Conservation (phyloP, 1,140 invertebrate species). For the Megalopta genalis region DNA sequence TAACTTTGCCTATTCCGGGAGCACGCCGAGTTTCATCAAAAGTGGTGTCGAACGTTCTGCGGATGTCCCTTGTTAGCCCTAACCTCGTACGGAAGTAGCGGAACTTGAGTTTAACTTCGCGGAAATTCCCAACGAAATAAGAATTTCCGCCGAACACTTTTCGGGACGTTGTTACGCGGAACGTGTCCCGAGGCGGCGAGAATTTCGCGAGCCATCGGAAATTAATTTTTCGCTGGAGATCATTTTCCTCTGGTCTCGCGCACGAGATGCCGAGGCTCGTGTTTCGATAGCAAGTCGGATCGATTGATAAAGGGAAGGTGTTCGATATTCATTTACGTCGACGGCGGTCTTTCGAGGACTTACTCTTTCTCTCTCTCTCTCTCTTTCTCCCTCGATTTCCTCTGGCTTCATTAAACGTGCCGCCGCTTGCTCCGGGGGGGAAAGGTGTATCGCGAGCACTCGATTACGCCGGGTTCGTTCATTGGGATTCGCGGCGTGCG, state of each 20-base stretch:
- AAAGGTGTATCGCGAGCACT: conserved; percentile 33
- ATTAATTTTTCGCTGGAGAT: too few species aligned
- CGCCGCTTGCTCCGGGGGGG: neutral
- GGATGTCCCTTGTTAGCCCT: neutral
- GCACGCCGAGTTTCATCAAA: conserved; percentile 2
- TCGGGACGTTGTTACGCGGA: neutral
- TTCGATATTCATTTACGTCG: conserved; percentile 56
- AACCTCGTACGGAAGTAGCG: neutral
- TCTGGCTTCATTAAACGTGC: conserved; percentile 45
- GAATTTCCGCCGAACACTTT: neutral
- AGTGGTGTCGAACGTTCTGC: neutral
- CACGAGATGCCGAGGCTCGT: too few species aligned
- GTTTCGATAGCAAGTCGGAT: conserved; percentile 3
- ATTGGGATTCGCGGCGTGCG: conserved; percentile 32
- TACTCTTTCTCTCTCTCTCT: neutral
- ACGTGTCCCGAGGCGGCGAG: neutral
- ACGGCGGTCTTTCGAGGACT: conserved; percentile 41
- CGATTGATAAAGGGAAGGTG: conserved; percentile 32
- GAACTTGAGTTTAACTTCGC: neutral
- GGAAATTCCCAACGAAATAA: neutral
- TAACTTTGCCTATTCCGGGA: conserved; percentile 7
- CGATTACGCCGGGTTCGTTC: conserved; percentile 44
- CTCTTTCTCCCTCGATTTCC: conserved; percentile 30
- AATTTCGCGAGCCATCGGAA: too few species aligned
- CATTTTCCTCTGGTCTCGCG: too few species aligned